Base-by-base conservation (phyloP, 2,888 invertebrate genomes). In the Yponomeuta evonymella region DNA sequence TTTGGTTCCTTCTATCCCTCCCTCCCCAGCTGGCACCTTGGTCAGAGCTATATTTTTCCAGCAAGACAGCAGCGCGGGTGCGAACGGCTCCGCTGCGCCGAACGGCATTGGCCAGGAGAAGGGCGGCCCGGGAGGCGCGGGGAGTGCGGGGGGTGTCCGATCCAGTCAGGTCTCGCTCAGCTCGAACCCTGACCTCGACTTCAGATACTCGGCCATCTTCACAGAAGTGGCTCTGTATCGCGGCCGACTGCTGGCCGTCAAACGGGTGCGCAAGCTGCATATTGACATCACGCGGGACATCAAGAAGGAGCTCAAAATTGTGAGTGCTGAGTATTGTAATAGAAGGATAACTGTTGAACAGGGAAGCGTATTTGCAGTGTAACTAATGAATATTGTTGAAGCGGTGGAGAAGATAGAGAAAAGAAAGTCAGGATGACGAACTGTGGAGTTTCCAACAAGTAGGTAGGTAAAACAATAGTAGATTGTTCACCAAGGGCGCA, bases 301-400 rank as follows among this genome's bases (percentile, higher is more conserved):
- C 93, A 97, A 97, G 83, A 98, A 97, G 83, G 98, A 98, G 88
- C 93, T 98, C 2, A 98, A 98, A 94, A 94, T 97, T 89, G 97
- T 96, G 85, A 93, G 94, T 86, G 62, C 43, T 43, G 43, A 43
- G 43, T 8, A 43, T 43, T 43, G 43, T 43, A 43, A 43, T 43
- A 43, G 8, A 43, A 8, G 43, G 8, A 43, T 43, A 8, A 43
- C 43, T 43, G 43, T 43, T 43, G 43, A 43, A 8, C 9, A 43
- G 43, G 43, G 8, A 1, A 43, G 8, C 43, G 43, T 8, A 6
- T 43, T 43, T 5, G 5, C 33, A 33, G 5, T 5, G 33, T 5
- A 1, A 33, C 33, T 33, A 33, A 33, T 33, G 33, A 33, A 33
- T 33, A 5, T 5, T 5, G 5, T 4, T 33, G 5, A 33, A 33